Percentiles rank a stretch among this genome's conserved stretches.
Evolutionary conservation across 2,797 vertebrate species (phyloP).

Genomic region (Mastacembelus armatus): DNA sequence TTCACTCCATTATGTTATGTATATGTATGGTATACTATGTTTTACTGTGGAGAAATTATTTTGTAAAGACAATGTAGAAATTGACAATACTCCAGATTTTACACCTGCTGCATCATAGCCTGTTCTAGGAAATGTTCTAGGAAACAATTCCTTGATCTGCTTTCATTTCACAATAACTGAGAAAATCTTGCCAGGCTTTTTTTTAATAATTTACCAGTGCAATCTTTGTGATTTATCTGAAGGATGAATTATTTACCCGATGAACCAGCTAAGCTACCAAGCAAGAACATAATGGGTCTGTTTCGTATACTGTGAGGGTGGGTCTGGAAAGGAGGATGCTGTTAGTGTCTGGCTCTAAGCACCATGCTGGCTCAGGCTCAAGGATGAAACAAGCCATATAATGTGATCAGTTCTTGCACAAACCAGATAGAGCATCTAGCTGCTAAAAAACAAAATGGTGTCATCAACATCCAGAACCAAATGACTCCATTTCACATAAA

Average conservation of each 20-base stretch:
- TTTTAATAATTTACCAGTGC: constrained; percentile 21
- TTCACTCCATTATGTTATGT: not conserved
- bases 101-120: not conserved
- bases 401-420: constrained; percentile 66
- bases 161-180: not conserved
- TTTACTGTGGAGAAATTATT: not conserved
- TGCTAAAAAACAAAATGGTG: constrained; percentile 37
- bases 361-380: constrained; percentile 51
- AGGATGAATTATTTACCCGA: constrained; percentile 31
- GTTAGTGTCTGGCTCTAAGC: constrained; percentile 45
- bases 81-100: not conserved
- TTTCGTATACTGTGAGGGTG: constrained; percentile 34
- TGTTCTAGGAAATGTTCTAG: too few species aligned
- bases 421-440: constrained; percentile 49
- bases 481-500: constrained; percentile 9
- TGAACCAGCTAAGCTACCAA: constrained; percentile 27
- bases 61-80: not conserved
- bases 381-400: constrained; percentile 65
- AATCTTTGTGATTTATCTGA: constrained; percentile 36
- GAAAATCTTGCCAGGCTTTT: constrained; percentile 27
- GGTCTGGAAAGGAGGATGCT: constrained; percentile 44
- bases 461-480: constrained; percentile 23
- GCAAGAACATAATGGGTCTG: constrained; percentile 15
- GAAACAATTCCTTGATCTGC: not conserved
- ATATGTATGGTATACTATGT: too few species aligned